phyloP scores from a whole-genome alignment of 2,888 invertebrate species.

The Synergus umbraculus region DNA sequence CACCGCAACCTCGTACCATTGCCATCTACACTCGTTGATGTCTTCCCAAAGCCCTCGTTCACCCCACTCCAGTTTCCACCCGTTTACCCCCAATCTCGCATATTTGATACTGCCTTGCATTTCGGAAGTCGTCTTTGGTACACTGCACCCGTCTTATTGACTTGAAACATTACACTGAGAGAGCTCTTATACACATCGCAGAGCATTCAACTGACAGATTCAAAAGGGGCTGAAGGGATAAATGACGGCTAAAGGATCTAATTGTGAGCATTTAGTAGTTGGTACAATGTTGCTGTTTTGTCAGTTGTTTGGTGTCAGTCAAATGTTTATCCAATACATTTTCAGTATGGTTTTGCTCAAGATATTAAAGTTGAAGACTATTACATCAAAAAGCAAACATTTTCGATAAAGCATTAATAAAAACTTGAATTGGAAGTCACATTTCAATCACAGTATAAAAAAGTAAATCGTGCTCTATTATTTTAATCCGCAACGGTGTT shows the following conservation, averaged over 20 bases:
- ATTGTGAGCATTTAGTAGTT: background rate
- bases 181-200: background rate
- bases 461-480: too few relatives aligned
- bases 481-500: too few relatives aligned
- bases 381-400: too few relatives aligned
- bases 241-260: background rate
- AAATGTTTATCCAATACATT: background rate
- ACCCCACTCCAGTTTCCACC: conserved; percentile 45
- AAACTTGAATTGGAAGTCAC: too few relatives aligned
- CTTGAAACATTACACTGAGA: background rate
- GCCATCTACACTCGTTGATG: conserved; percentile 4
- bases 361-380: too few relatives aligned
- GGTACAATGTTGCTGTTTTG: background rate
- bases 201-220: background rate
- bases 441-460: too few relatives aligned
- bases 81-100: conserved; percentile 44
- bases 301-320: background rate
- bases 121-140: background rate
- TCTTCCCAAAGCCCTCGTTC: conserved; percentile 31
- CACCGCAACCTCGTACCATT: conserved; percentile 7
- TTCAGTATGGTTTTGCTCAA: background rate
- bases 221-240: background rate
- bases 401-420: too few relatives aligned
- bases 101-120: conserved; percentile 63
- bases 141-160: background rate